Percentiles rank a stretch among this genome's conserved stretches.
Evolutionary conservation across 2,797 vertebrate genomes (phyloP).

Genomic region (Podargus strigoides): DNA sequence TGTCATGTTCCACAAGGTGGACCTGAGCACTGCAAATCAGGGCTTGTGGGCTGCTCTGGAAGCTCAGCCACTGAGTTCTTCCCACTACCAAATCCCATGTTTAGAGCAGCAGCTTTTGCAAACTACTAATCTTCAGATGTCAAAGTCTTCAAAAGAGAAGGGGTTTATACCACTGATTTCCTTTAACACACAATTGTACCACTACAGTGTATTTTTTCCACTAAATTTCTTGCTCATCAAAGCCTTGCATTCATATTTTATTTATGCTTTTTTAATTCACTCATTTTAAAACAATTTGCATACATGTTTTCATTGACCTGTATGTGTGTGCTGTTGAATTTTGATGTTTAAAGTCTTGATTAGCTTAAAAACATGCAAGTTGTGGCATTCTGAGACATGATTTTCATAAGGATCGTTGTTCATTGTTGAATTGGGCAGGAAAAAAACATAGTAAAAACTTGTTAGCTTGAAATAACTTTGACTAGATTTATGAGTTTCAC

Average conservation of each 20-base stretch:
- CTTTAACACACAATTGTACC: not conserved
- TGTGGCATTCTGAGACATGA: not conserved
- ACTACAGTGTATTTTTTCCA: not conserved
- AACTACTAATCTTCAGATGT: not conserved
- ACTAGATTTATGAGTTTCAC: not conserved
- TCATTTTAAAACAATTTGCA: not conserved
- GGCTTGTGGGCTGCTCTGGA: not conserved
- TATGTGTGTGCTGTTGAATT: not conserved
- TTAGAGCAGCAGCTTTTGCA: not conserved
- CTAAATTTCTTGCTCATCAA: not conserved
- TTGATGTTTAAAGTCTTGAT: not conserved
- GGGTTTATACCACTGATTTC: not conserved
- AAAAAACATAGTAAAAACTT: not conserved
- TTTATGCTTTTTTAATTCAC: not conserved
- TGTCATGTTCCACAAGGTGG: not conserved
- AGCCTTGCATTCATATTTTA: not conserved
- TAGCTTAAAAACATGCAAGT: not conserved
- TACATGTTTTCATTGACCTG: not conserved
- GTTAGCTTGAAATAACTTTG: not conserved
- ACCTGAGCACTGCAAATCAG: not conserved
- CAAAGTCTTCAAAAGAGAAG: not conserved
- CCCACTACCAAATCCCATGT: accelerated
- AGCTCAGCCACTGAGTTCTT: not conserved
- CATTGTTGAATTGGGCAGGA: not conserved
- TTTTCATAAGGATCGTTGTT: not conserved